phyloP scores from a whole-genome alignment of 2,113 vertebrate species.

The Cricetomys ansorgei region DNA sequence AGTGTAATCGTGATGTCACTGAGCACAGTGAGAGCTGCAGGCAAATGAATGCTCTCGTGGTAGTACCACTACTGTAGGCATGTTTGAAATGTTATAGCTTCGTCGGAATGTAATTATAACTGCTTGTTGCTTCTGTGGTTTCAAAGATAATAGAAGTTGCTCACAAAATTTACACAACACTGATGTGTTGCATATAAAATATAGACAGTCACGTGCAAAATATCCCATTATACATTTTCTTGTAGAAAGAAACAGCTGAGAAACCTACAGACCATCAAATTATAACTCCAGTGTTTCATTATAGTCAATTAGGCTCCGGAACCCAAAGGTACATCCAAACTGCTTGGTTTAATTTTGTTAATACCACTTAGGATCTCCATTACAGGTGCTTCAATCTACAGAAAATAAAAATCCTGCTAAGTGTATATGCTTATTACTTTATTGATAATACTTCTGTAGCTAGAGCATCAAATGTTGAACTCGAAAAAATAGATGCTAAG shows the following conservation, averaged over 20 bases:
- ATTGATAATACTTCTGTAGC: not conserved
- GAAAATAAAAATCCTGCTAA: slow-evolving; percentile 47
- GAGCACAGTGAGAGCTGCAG: slow-evolving; percentile 82
- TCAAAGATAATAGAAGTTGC: slow-evolving; percentile 85
- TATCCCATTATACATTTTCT: slow-evolving; percentile 73
- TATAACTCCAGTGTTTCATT: slow-evolving; percentile 62
- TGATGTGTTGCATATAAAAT: slow-evolving; percentile 75
- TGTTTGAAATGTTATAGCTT: slow-evolving; percentile 83
- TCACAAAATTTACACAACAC: slow-evolving; percentile 79
- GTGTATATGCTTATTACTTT: not conserved
- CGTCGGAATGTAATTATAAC: slow-evolving; percentile 86
- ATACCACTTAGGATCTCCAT: slow-evolving; percentile 61
- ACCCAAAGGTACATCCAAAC: slow-evolving; percentile 36
- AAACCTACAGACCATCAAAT: slow-evolving; percentile 74
- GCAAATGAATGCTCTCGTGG: slow-evolving; percentile 76
- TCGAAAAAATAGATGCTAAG: not conserved
- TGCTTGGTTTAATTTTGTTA: slow-evolving; percentile 65
- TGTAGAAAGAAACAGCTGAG: slow-evolving; percentile 67
- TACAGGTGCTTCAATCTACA: slow-evolving; percentile 45
- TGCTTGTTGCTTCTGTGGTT: slow-evolving; percentile 84
- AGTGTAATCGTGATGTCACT: slow-evolving; percentile 86
- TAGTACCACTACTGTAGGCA: slow-evolving; percentile 80
- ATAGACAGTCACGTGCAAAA: slow-evolving; percentile 77
- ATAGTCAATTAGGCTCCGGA: slow-evolving; percentile 72
- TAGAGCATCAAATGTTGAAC: not conserved